Evolutionary conservation across 2,888 invertebrate species (phyloP), one percentile per base, ranked within the genome.

Genomic region (Brachyopa scutellaris): DNA sequence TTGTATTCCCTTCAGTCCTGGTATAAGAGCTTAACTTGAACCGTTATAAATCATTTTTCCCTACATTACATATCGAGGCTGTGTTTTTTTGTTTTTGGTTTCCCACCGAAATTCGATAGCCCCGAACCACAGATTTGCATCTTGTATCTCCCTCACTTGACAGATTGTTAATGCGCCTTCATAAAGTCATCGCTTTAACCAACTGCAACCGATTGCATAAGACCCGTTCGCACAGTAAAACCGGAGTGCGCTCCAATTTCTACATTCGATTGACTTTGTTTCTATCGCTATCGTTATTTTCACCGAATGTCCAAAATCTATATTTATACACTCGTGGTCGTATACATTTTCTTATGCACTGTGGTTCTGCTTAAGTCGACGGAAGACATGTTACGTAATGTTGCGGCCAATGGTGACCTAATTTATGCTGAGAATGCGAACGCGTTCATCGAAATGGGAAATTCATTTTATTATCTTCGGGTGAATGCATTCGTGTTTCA

Each of bases 21-120:
- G 4, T 4, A 17, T 31, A 21, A 23, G 15, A 57, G 31, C 15
- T 13, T 26, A 13, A 21, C 36, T 29, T 19, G 15, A 53, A 40
- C 15, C 2, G 33, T 3, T 31, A n/a, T 29, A 23, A 23, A 9
- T 33, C 36, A 26, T n/a, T 38, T 36, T 13, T 7, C 13, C 7
- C 11, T 4, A 17, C 31, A 7, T 8, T 36, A n/a, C 11, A 19
- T 64, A 49, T 29, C 69, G 57, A 13, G 57, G 42, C 23, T 62
- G 3, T 13, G 23, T 31, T 55, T 55, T n/a, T n/a, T n/a, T n/a
- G n/a, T n/a, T n/a, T n/a, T n/a, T n/a, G n/a, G n/a, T n/a, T 62
- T 80, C 67, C 47, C 74, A 69, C 40, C 17, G 79, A 74, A 80
- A 80, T 62, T 21, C 8, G 74, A 80, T 80, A 80, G 42, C 38